A percentile compares a stretch with the other conserved stretches of the same genome.
Evolutionary conservation across 1,140 invertebrate genomes (phyloP).

Genomic region (Galleria mellonella): DNA sequence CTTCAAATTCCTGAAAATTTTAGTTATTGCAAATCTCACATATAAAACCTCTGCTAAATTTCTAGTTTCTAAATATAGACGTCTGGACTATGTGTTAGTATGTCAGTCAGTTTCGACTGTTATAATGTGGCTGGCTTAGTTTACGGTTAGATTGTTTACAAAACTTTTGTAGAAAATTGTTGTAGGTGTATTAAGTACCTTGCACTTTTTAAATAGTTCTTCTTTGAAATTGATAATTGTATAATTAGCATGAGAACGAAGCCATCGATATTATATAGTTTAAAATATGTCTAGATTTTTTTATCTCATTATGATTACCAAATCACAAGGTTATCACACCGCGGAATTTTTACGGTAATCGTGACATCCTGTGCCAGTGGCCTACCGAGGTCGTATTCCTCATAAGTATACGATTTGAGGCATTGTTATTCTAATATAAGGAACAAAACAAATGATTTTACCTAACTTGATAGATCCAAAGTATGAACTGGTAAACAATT

Average conservation of each 20-base stretch:
- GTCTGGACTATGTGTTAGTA: too few relatives aligned
- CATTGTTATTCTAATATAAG: not conserved
- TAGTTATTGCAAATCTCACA: too few relatives aligned
- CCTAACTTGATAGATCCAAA: not conserved
- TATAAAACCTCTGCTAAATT: too few relatives aligned
- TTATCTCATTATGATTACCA: not conserved
- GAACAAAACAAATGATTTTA: not conserved
- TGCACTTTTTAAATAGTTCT: too few relatives aligned
- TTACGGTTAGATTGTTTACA: too few relatives aligned
- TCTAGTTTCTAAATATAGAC: too few relatives aligned
- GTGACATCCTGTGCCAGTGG: constrained; percentile 42
- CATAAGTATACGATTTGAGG: not conserved
- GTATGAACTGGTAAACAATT: too few relatives aligned
- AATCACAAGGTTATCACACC: constrained; percentile 7
- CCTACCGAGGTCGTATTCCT: constrained; percentile 28
- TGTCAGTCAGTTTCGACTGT: too few relatives aligned
- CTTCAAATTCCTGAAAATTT: too few relatives aligned
- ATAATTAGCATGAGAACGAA: not conserved
- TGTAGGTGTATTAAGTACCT: too few relatives aligned
- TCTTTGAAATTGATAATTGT: not conserved
- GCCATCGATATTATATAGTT: not conserved
- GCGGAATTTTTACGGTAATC: constrained; percentile 30
- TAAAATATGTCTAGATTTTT: not conserved
- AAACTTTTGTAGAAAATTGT: too few relatives aligned
- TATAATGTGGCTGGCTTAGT: too few relatives aligned